Evolutionary conservation across 2,888 invertebrate genomes (phyloP).

Genomic region (Venusia cambrica): DNA sequence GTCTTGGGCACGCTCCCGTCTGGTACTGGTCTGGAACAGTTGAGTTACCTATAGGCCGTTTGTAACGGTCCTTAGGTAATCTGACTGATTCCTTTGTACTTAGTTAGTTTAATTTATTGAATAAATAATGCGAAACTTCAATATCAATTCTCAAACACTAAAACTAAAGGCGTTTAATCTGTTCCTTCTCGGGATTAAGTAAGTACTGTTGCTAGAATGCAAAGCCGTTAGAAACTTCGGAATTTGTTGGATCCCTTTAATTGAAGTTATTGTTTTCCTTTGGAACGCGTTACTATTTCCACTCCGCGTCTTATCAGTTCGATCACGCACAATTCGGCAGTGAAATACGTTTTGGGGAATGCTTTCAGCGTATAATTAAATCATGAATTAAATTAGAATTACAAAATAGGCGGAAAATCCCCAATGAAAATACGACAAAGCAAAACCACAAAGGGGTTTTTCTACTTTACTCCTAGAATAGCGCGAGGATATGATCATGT

Average conservation of each 20-base stretch:
- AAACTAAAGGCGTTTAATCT: slow-evolving; percentile 16
- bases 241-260: slow-evolving; percentile 44
- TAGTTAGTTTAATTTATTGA: too few relatives aligned
- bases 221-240: slow-evolving; percentile 28
- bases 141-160: too few relatives aligned
- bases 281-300: slow-evolving; percentile 34
- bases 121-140: too few relatives aligned
- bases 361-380: slow-evolving; percentile 37
- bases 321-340: slow-evolving; percentile 52
- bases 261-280: slow-evolving; percentile 56
- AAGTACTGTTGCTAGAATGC: slow-evolving; percentile 25
- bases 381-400: slow-evolving; percentile 13
- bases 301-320: slow-evolving; percentile 40
- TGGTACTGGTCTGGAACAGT: too few relatives aligned
- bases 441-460: too few relatives aligned
- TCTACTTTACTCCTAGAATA: too few relatives aligned
- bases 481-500: too few relatives aligned
- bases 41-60: too few relatives aligned
- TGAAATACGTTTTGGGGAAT: slow-evolving; percentile 44
- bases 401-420: slow-evolving; percentile 1
- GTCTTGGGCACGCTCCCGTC: too few relatives aligned
- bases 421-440: not conserved
- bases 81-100: too few relatives aligned
- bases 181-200: slow-evolving; percentile 18
- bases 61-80: too few relatives aligned